Conservation (phyloP, 2,888 invertebrate species). For the Cataglyphis rosenhaueri region DNA sequence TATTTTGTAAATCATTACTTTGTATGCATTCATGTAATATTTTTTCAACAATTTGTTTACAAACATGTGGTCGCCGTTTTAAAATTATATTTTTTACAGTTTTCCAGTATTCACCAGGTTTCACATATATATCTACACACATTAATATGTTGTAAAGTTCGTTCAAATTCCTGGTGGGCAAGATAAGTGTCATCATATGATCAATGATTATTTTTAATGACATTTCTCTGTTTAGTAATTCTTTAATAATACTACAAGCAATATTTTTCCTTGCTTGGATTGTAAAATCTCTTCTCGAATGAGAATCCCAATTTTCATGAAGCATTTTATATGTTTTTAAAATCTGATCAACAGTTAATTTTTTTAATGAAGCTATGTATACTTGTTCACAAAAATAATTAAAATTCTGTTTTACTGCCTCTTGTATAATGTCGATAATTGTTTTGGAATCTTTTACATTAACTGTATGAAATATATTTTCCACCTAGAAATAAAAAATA, state of each 20-base stretch:
- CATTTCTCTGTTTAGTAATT: neutral
- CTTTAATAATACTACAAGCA: neutral
- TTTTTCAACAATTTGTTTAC: conserved; percentile 35
- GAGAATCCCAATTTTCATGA: neutral
- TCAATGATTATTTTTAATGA: conserved; percentile 1
- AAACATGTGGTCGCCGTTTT: conserved; percentile 36
- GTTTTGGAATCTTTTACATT: neutral
- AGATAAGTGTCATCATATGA: neutral
- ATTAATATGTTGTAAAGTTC: neutral
- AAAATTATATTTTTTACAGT: conserved; percentile 59
- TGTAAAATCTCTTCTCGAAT: too few relatives aligned
- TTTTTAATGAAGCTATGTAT: conserved; percentile 14
- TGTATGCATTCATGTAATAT: conserved; percentile 70
- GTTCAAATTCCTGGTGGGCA: neutral
- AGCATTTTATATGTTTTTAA: conserved; percentile 44
- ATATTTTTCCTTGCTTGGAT: neutral
- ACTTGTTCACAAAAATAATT: conserved; percentile 9
- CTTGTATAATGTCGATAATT: neutral
- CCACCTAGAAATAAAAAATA: conserved; percentile 20
- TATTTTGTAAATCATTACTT: conserved; percentile 56
- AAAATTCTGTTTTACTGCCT: neutral
- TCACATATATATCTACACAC: conserved; percentile 33
- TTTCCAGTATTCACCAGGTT: conserved; percentile 68
- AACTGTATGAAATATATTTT: neutral
- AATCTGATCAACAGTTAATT: conserved; percentile 33